Percentiles rank a stretch among this genome's conserved stretches.
Conservation (phyloP, 2,888 invertebrate species). For the Macaria notata region DNA sequence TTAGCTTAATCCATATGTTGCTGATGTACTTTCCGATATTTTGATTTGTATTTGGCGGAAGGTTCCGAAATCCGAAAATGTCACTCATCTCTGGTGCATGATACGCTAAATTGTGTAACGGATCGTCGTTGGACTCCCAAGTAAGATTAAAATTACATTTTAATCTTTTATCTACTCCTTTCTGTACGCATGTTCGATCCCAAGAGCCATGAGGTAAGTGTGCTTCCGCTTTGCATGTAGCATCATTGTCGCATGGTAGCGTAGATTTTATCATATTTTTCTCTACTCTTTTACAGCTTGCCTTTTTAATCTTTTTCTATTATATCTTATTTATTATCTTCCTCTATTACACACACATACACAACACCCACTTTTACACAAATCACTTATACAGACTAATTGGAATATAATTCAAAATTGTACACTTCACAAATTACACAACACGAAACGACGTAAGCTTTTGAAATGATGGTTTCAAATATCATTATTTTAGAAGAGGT, state of each 20-base stretch:
- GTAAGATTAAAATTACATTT: slow-evolving; percentile 69
- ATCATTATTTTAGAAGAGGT: slow-evolving; percentile 62
- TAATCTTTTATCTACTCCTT: slow-evolving; percentile 55
- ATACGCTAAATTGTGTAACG: slow-evolving; percentile 58
- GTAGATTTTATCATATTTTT: slow-evolving; percentile 41
- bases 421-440: slow-evolving; percentile 74
- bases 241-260: slow-evolving; percentile 70
- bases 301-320: slow-evolving; percentile 54
- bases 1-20: slow-evolving; percentile 74
- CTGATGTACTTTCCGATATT: slow-evolving; percentile 64
- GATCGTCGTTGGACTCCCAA: slow-evolving; percentile 81
- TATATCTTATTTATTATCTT: slow-evolving; percentile 69
- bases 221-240: slow-evolving; percentile 64
- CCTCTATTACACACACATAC: slow-evolving; percentile 58
- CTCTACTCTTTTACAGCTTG: slow-evolving; percentile 60
- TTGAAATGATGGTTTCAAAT: slow-evolving; percentile 41
- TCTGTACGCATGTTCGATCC: slow-evolving; percentile 57
- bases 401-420: slow-evolving; percentile 71
- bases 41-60: slow-evolving; percentile 58
- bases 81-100: slow-evolving; percentile 47
- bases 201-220: slow-evolving; percentile 55
- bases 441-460: slow-evolving; percentile 49
- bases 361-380: slow-evolving; percentile 47
- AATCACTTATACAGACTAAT: slow-evolving; percentile 62
- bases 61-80: slow-evolving; percentile 44